Conservation (phyloP, 2,113 vertebrate genomes). For the Coreoperca whiteheadi region DNA sequence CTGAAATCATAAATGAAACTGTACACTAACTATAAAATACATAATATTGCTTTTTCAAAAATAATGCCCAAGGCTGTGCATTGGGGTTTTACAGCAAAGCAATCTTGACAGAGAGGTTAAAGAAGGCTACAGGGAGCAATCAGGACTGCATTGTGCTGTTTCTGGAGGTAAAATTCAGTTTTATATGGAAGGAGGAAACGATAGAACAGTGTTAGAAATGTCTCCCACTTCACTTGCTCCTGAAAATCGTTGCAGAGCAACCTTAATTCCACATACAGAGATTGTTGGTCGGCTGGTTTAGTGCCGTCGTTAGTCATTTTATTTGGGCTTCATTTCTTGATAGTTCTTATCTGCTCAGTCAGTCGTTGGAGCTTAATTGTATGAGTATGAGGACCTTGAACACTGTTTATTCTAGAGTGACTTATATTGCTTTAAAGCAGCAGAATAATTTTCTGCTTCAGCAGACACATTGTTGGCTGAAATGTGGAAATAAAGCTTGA, state of each 20-base stretch:
- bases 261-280: constrained; percentile 19
- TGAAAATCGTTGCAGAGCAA: constrained; percentile 27
- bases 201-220: constrained; percentile 24
- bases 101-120: constrained; percentile 35
- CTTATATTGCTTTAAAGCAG: constrained; percentile 81
- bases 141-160: constrained; percentile 21
- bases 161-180: constrained; percentile 38
- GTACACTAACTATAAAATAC: neutral
- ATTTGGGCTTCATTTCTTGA: constrained; percentile 49
- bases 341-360: constrained; percentile 74
- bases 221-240: constrained; percentile 24
- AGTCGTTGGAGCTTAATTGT: constrained; percentile 73
- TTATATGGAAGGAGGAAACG: constrained; percentile 28
- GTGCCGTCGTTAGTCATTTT: constrained; percentile 57
- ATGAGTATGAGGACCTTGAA: constrained; percentile 51
- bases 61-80: neutral
- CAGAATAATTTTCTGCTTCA: constrained; percentile 80
- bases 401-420: constrained; percentile 75
- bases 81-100: neutral
- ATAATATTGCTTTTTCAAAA: constrained; percentile 12
- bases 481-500: constrained; percentile 80
- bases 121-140: constrained; percentile 34
- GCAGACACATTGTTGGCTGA: constrained; percentile 79
- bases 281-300: constrained; percentile 39
- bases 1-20: neutral